phyloP scores from a whole-genome alignment of 2,888 invertebrate species.

The Muschampia plurimacula region DNA sequence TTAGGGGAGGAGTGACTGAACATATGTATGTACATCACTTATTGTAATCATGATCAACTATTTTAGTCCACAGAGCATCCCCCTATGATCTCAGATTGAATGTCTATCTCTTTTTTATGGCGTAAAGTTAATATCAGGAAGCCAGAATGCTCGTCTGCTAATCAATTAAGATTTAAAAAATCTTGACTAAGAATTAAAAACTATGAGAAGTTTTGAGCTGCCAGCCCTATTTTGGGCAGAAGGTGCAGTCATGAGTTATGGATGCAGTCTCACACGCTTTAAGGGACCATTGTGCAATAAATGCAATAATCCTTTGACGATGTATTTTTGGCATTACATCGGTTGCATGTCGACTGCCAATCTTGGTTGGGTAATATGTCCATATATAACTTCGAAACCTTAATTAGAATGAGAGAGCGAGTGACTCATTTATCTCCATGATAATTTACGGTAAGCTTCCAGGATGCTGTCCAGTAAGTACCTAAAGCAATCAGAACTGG shows the following conservation, averaged over 20 bases:
- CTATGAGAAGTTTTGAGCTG: neutral
- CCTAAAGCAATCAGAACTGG: too few species aligned
- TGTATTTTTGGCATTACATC: conserved; percentile 31
- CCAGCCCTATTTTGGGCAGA: conserved; percentile 19
- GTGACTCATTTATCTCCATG: conserved; percentile 8
- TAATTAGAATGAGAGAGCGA: conserved; percentile 14
- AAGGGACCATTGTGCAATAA: conserved; percentile 38
- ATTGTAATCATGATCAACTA: too few species aligned
- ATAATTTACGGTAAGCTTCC: neutral
- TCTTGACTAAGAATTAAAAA: too few species aligned
- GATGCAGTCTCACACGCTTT: conserved; percentile 31
- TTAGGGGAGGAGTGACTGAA: too few species aligned
- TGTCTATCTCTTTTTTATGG: too few species aligned
- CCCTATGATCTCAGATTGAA: too few species aligned
- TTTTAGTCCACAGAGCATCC: too few species aligned
- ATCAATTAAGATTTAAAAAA: too few species aligned
- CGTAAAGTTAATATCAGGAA: too few species aligned
- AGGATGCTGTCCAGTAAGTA: neutral
- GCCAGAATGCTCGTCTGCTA: too few species aligned
- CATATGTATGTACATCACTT: too few species aligned
- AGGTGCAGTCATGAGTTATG: conserved; percentile 31
- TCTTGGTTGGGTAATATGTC: conserved; percentile 19
- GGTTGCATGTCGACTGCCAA: conserved; percentile 12
- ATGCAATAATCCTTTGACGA: conserved; percentile 39
- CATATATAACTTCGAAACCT: conserved; percentile 20